Evolutionary conservation across 2,888 invertebrate species (phyloP).

Genomic region (Sinhomidia bicolor): DNA sequence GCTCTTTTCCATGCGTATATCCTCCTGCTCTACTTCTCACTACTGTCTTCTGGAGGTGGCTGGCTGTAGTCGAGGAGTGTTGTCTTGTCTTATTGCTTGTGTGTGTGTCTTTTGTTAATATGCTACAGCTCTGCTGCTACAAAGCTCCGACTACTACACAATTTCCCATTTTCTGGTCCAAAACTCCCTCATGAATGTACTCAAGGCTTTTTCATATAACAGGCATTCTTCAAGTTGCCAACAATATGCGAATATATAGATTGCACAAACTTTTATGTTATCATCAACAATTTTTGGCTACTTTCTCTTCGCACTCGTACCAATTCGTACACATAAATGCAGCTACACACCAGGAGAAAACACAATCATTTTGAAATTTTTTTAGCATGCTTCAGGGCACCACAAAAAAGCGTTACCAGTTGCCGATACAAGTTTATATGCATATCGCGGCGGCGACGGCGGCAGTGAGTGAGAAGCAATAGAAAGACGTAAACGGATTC

Average conservation of each 20-base stretch:
- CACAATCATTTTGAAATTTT: slow-evolving; percentile 42
- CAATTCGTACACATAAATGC: neutral
- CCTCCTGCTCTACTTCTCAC: slow-evolving; percentile 4
- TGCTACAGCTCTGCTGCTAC: neutral
- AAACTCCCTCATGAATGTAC: neutral
- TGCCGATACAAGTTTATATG: too few species aligned
- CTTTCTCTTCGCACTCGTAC: neutral
- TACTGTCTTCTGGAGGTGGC: neutral
- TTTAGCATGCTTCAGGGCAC: slow-evolving; percentile 41
- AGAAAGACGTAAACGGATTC: neutral
- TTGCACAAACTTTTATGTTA: neutral
- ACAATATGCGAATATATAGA: neutral
- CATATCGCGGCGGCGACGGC: neutral
- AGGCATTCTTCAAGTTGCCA: too few species aligned
- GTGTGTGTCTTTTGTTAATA: neutral
- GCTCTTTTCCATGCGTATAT: slow-evolving; percentile 31
- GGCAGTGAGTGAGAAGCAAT: neutral
- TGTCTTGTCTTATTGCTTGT: slow-evolving; percentile 10
- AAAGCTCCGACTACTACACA: neutral
- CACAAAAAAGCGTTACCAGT: slow-evolving; percentile 3
- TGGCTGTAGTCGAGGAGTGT: neutral
- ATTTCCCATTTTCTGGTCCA: slow-evolving; percentile 34
- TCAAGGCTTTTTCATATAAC: neutral
- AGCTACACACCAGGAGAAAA: too few species aligned
- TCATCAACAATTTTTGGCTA: neutral